Conservation (phyloP, 2,888 invertebrate species). For the Apamea crenata region DNA sequence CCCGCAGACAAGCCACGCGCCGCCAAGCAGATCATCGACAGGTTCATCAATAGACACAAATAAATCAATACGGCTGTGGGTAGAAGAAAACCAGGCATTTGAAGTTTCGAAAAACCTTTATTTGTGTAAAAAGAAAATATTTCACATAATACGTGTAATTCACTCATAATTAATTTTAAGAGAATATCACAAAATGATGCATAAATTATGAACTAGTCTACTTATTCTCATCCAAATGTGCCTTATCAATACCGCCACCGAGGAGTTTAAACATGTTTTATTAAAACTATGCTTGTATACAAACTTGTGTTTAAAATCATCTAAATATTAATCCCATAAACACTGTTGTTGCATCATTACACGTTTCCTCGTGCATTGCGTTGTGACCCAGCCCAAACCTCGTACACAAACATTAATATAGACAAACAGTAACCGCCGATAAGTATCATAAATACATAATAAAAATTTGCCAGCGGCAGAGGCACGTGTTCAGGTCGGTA, state of each 20-base stretch:
- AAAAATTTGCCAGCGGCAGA: constrained; percentile 58
- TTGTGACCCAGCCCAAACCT: constrained; percentile 29
- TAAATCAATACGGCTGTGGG: not conserved
- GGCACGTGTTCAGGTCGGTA: constrained; percentile 14
- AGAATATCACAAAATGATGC: too few species aligned
- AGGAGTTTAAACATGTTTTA: not conserved
- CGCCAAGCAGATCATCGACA: constrained; percentile 67
- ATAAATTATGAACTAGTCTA: not conserved
- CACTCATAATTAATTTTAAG: not conserved
- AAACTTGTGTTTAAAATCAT: not conserved
- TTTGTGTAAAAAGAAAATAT: not conserved
- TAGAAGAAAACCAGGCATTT: not conserved
- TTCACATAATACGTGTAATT: not conserved
- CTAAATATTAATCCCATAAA: not conserved
- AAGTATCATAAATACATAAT: constrained; percentile 65
- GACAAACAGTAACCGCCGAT: constrained; percentile 68
- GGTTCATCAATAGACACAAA: constrained; percentile 50
- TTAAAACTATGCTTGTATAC: not conserved
- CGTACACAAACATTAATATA: constrained; percentile 61
- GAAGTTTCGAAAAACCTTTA: not conserved
- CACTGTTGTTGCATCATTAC: not conserved
- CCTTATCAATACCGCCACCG: not conserved
- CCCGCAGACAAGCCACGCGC: constrained; percentile 82
- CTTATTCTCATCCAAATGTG: not conserved
- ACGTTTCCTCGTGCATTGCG: not conserved